These are phyloP conservation scores for Kryptopterus vitreolus DNA, from an alignment of 2,797 vertebrate species.

Conservation along the genomic window DNA sequence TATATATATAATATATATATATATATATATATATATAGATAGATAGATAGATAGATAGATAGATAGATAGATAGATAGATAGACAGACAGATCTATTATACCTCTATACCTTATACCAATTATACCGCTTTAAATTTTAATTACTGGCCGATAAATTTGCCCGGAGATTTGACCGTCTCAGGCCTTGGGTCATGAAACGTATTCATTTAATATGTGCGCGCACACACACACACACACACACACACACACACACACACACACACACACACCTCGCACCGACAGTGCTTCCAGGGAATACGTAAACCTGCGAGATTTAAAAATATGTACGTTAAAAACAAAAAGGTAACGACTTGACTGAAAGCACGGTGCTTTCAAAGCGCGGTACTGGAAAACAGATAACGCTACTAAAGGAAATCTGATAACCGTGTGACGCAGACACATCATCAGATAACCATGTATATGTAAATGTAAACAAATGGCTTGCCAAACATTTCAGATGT, in stretches of 20 bases:
- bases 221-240: too few species aligned
- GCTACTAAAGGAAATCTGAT: not conserved
- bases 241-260: too few species aligned
- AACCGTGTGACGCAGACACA: not conserved
- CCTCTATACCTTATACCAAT: too few species aligned
- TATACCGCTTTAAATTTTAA: too few species aligned
- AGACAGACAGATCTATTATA: too few species aligned
- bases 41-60: too few species aligned
- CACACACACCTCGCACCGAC: not conserved
- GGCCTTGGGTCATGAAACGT: not conserved
- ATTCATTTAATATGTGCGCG: not conserved
- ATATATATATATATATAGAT: too few species aligned
- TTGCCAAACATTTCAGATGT: not conserved
- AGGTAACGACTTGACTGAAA: not conserved
- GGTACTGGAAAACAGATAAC: conserved; percentile 1
- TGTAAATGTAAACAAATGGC: conserved; percentile 7
- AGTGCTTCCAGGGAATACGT: not conserved
- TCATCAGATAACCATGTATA: not conserved
- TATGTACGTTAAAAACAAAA: too few species aligned
- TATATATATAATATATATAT: too few species aligned
- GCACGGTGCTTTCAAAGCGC: not conserved
- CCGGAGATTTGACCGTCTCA: not conserved
- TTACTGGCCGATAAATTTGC: too few species aligned
- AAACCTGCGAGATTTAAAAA: not conserved
- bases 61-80: too few species aligned